Evolutionary conservation across 2,797 vertebrate species (phyloP).

Genomic region (Taenioides sp.): DNA sequence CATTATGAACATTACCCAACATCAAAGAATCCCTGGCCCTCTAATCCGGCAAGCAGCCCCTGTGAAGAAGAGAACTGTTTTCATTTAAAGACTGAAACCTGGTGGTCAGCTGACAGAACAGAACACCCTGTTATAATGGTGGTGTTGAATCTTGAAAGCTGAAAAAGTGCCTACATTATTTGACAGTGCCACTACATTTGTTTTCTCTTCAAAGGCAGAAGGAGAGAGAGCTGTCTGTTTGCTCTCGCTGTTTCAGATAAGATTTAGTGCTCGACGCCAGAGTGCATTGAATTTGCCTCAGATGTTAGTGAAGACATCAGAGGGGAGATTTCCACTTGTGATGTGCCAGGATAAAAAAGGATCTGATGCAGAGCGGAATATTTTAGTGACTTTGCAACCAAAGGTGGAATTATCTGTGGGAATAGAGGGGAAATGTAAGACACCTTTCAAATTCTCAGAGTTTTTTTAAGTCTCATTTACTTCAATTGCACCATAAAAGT

Average conservation of each 20-base stretch:
- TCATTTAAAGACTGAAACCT: conserved; percentile 47
- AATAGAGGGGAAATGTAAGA: conserved; percentile 51
- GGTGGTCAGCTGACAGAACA: conserved; percentile 53
- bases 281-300: conserved; percentile 54
- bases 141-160: conserved; percentile 25
- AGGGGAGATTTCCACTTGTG: conserved; percentile 63
- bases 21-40: conserved; percentile 43
- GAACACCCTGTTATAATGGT: conserved; percentile 38
- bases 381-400: conserved; percentile 58
- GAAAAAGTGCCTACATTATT: conserved; percentile 48
- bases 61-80: conserved; percentile 25
- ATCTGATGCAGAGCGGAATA: conserved; percentile 50
- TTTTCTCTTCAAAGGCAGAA: conserved; percentile 61
- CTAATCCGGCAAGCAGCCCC: conserved; percentile 42
- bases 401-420: conserved; percentile 72
- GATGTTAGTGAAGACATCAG: conserved; percentile 73
- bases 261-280: conserved; percentile 43
- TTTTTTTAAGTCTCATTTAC: neutral
- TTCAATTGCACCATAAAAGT: neutral
- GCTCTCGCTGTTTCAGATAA: conserved; percentile 66
- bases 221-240: conserved; percentile 46
- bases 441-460: conserved; percentile 36
- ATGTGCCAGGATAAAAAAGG: conserved; percentile 53
- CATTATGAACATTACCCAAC: conserved; percentile 18
- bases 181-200: conserved; percentile 33